Evolutionary conservation across 2,888 invertebrate genomes (phyloP), one percentile per base, ranked within the genome.

Genomic region (Oeneis ivallda): DNA sequence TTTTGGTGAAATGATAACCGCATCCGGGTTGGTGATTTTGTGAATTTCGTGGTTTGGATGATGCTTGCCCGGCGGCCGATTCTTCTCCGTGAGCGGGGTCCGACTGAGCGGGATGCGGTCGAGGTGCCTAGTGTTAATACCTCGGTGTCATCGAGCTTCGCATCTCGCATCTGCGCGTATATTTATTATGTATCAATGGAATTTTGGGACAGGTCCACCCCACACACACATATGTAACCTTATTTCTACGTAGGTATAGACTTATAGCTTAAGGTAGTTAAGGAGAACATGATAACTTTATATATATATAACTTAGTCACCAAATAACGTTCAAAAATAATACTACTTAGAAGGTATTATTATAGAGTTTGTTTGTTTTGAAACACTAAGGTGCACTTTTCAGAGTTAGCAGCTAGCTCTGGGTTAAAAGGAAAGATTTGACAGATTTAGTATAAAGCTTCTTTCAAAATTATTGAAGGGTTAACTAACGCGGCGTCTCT

Each of bases 121-220:
- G 80, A 71, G 81, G 71, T 79, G 76, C 82, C 81, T 84, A 83
- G 86, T 89, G 89, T 89, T 89, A 91, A 91, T 89, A 87, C 87
- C 77, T 85, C 82, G 81, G 82, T 79, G 83, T 81, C 86, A 82
- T 83, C 83, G 82, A 79, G 84, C 83, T 81, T 76, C 76, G 77
- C 80, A 83, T 83, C 83, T 82, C 82, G 79, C 80, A 81, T 81
- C 82, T 82, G 83, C 82, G 79, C 77, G 77, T 80, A 78, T 82
- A 78, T 77, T 76, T 80, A 71, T 77, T 78, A 81, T 76, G 72
- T 76, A 77, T 79, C 74, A 73, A 70, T 75, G 69, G 75, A 65
- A 63, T 70, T 65, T 70, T 61, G 63, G 67, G 67, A 70, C 67
- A 67, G 50, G 60, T 60, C 60, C 60, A 60, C 47, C 49, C 60